A percentile compares a stretch with the other conserved stretches of the same genome.
phyloP scores from a whole-genome alignment of 2,797 vertebrate genomes.

The Tokudaia muenninki region DNA sequence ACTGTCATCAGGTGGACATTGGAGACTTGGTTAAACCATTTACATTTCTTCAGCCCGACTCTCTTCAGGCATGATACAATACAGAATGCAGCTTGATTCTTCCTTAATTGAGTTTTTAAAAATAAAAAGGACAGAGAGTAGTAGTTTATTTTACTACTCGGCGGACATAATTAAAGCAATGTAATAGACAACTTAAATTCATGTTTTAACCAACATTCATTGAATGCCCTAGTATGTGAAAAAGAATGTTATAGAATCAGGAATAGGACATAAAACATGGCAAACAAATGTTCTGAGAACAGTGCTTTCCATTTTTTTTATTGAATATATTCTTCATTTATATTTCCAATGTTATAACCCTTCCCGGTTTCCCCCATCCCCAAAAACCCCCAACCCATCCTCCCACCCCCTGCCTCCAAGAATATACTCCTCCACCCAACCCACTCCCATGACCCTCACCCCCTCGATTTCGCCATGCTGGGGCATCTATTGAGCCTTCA shows the following conservation, averaged over 20 bases:
- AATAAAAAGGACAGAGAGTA: neutral
- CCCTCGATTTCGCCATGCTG: no score
- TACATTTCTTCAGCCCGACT: conserved; percentile 65
- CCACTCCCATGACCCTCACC: no score
- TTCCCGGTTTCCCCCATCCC: no score
- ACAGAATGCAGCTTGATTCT: conserved; percentile 44
- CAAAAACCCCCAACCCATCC: no score
- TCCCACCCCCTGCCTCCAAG: no score
- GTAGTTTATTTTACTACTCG: conserved; percentile 5
- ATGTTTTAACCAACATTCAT: conserved; percentile 15
- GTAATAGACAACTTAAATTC: conserved; percentile 6
- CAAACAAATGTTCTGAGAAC: neutral
- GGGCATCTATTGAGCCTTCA: no score
- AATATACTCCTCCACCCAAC: no score
- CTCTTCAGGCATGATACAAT: conserved; percentile 57
- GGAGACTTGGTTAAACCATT: conserved; percentile 63
- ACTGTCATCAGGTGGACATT: conserved; percentile 70
- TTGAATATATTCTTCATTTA: no score
- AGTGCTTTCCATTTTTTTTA: neutral
- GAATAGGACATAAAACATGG: neutral
- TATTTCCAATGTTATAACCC: no score
- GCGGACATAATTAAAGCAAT: conserved; percentile 61
- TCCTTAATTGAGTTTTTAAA: conserved; percentile 65
- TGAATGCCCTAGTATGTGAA: neutral
- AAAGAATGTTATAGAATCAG: conserved; percentile 27